phyloP scores from a whole-genome alignment of 1,140 invertebrate genomes.

The Drosophila murphyi region DNA sequence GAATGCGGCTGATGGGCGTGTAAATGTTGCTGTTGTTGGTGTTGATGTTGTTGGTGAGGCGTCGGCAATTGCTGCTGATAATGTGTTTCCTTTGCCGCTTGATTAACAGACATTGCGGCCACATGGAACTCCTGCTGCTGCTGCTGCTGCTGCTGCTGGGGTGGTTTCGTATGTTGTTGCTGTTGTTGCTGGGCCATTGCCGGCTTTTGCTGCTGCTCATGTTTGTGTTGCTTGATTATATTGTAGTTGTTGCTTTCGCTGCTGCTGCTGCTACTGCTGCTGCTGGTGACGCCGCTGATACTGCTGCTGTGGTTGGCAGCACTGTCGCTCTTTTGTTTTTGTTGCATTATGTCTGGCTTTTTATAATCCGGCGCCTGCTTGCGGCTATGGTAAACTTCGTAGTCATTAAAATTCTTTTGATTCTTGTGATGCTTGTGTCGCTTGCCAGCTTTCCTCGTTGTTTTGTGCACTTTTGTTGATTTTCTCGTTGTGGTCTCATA shows the following conservation, averaged over 20 bases:
- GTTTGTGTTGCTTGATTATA: slow-evolving; percentile 74
- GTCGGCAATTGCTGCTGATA: slow-evolving; percentile 60
- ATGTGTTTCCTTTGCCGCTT: slow-evolving; percentile 67
- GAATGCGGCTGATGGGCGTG: slow-evolving; percentile 54
- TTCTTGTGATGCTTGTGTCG: slow-evolving; percentile 74
- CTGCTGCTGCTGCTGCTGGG: slow-evolving; percentile 40
- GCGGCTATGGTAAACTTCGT: slow-evolving; percentile 76
- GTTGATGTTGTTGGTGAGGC: slow-evolving; percentile 34
- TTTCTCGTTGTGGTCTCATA: slow-evolving; percentile 73
- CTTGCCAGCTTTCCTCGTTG: slow-evolving; percentile 71
- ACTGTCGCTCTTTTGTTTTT: slow-evolving; percentile 42
- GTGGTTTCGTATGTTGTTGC: slow-evolving; percentile 7
- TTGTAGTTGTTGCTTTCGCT: slow-evolving; percentile 62
- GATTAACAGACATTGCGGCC: slow-evolving; percentile 59
- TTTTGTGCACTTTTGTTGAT: slow-evolving; percentile 78
- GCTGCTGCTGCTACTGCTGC: slow-evolving; percentile 41
- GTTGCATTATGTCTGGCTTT: slow-evolving; percentile 62
- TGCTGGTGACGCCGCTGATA: slow-evolving; percentile 39
- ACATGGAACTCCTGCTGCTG: slow-evolving; percentile 33
- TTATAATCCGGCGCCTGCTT: slow-evolving; percentile 62
- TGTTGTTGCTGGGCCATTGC: slow-evolving; percentile 28
- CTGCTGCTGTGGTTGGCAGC: slow-evolving; percentile 41
- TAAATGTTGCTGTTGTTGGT: slow-evolving; percentile 34
- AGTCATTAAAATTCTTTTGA: slow-evolving; percentile 80
- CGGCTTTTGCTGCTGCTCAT: slow-evolving; percentile 50